Conservation (phyloP, 2,888 invertebrate genomes). For the Eudasyphora cyanicolor region DNA sequence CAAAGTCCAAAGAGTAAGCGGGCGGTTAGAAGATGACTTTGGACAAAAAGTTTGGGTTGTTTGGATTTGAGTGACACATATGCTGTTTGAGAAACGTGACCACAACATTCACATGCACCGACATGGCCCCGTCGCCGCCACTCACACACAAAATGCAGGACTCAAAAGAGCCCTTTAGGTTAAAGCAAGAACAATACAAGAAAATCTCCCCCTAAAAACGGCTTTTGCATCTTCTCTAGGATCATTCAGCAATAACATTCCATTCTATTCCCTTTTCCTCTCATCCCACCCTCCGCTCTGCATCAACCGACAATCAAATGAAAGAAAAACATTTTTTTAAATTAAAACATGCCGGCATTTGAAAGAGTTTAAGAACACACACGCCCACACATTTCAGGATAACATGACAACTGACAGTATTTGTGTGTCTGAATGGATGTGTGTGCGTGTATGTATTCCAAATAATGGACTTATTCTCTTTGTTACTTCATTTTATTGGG, state of each 20-base stretch:
- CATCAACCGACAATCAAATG: neutral
- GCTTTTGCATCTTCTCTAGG: neutral
- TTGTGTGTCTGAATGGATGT: neutral
- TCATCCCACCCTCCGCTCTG: neutral
- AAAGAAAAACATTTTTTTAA: conserved; percentile 12
- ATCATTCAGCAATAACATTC: neutral
- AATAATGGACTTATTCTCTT: neutral
- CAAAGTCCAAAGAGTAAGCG: conserved; percentile 22
- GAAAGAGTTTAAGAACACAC: neutral
- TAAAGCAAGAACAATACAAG: neutral
- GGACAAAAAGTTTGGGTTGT: conserved; percentile 34
- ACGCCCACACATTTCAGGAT: neutral
- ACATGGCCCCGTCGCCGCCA: neutral
- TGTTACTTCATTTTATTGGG: neutral
- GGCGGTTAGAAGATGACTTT: conserved; percentile 42
- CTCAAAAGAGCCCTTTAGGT: neutral
- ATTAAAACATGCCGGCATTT: conserved; percentile 13
- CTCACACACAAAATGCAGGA: neutral
- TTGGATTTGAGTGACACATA: conserved; percentile 58
- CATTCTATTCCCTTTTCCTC: neutral
- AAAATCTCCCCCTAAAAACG: neutral
- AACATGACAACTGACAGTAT: neutral
- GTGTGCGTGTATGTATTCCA: neutral
- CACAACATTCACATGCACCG: conserved; percentile 43
- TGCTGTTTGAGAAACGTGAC: conserved; percentile 61